Percentiles rank a stretch among this genome's conserved stretches.
These are phyloP conservation scores for Epinotia ramella DNA, from an alignment of 2,888 invertebrate species.

Conservation along the genomic window DNA sequence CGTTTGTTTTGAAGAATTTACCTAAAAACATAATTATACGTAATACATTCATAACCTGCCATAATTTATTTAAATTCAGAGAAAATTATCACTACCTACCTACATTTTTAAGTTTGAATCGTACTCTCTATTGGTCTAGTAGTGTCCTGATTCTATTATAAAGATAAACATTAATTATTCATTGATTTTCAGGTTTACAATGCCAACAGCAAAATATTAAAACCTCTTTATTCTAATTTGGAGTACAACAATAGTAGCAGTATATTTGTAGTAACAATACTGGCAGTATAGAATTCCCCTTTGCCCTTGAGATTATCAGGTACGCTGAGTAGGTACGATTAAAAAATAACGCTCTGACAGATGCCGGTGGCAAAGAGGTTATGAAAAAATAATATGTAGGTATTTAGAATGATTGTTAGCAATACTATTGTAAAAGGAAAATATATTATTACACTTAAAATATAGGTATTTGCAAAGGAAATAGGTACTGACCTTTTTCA, in stretches of 20 bases:
- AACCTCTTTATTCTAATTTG: conserved; percentile 14
- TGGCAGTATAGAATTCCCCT: conserved; percentile 14
- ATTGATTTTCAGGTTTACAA: conserved; percentile 12
- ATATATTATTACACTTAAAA: no score
- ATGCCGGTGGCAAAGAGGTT: conserved; percentile 14
- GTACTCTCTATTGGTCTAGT: no score
- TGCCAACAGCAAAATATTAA: conserved; percentile 14
- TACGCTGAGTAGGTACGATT: conserved; percentile 14
- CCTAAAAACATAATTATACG: conserved; percentile 10
- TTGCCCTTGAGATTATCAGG: conserved; percentile 16
- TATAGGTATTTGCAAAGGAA: no score
- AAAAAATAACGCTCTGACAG: conserved; percentile 16
- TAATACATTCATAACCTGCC: conserved; percentile 12
- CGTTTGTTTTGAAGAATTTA: conserved; percentile 12
- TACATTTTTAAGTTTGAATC: no score
- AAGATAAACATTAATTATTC: neutral
- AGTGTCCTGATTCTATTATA: no score
- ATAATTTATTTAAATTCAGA: conserved; percentile 1
- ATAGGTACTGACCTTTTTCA: no score
- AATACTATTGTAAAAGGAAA: no score
- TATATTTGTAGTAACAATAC: neutral
- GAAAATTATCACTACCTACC: no score
- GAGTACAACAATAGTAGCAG: conserved; percentile 8
- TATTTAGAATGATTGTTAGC: conserved; percentile 7
- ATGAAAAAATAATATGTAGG: conserved; percentile 12